phyloP scores from a whole-genome alignment of 2,113 vertebrate species.

The Mustela lutreola region DNA sequence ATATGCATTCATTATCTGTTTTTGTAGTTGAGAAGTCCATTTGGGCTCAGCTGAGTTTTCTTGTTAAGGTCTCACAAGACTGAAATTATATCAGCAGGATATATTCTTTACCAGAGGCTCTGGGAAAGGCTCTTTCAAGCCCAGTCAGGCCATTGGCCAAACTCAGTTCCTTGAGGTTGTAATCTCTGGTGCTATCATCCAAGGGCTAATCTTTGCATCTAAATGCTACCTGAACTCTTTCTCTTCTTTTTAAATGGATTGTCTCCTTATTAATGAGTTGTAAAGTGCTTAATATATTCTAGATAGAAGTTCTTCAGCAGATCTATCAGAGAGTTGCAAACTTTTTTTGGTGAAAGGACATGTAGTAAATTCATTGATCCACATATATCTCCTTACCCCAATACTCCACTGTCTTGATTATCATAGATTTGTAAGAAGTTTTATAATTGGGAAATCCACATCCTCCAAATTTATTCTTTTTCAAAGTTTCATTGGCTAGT shows the following conservation, averaged over 20 bases:
- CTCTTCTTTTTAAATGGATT: slow-evolving; percentile 5
- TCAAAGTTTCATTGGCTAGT: background rate
- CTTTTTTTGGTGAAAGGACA: background rate
- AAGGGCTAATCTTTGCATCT: background rate
- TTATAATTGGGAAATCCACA: background rate
- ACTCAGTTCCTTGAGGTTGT: background rate
- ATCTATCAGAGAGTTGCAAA: background rate
- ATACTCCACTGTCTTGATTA: background rate
- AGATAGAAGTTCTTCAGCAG: background rate
- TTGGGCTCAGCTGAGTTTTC: background rate
- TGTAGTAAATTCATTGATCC: background rate
- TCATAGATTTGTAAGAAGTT: background rate
- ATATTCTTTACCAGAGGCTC: background rate
- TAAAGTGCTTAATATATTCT: background rate
- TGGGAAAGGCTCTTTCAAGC: background rate
- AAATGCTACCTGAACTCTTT: background rate
- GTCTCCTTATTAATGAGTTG: background rate
- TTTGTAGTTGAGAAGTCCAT: background rate
- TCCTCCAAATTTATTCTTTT: background rate
- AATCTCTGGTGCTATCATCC: background rate
- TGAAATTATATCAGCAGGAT: background rate
- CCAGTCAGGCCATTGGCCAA: background rate
- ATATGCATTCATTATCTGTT: background rate
- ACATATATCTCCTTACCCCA: background rate
- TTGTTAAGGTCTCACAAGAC: background rate